Conservation (phyloP, 2,797 vertebrate genomes). For the Neolamprologus multifasciatus region DNA sequence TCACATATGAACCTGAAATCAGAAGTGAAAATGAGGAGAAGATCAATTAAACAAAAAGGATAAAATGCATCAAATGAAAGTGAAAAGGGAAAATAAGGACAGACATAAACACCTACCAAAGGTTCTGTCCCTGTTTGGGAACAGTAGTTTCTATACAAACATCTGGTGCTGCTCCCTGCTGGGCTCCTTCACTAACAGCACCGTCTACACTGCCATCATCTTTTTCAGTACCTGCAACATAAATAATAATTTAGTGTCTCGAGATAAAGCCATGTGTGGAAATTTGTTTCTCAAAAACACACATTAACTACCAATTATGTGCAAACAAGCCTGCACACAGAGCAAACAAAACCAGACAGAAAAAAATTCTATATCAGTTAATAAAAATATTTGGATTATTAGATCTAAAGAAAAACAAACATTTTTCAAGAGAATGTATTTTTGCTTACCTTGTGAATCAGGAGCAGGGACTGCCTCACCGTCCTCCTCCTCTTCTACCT, state of each 20-base stretch:
- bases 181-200: constrained; percentile 67
- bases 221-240: constrained; percentile 70
- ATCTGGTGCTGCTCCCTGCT: constrained; percentile 67
- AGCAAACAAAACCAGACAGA: background rate
- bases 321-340: background rate
- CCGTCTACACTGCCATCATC: constrained; percentile 76
- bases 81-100: background rate
- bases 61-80: background rate
- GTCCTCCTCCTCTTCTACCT: constrained; percentile 64
- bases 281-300: background rate
- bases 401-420: background rate
- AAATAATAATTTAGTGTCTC: background rate
- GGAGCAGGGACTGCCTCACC: background rate
- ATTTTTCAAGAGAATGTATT: background rate
- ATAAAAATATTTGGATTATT: background rate
- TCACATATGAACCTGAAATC: constrained; percentile 89
- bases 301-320: background rate
- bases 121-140: constrained; percentile 95
- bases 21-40: background rate
- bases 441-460: constrained; percentile 36
- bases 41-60: background rate
- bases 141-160: constrained; percentile 84
- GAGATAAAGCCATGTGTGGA: background rate
- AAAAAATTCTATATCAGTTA: background rate
- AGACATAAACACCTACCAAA: constrained; percentile 78